Base-by-base conservation (phyloP, 2,888 invertebrate genomes). In the Lymantria monacha region DNA sequence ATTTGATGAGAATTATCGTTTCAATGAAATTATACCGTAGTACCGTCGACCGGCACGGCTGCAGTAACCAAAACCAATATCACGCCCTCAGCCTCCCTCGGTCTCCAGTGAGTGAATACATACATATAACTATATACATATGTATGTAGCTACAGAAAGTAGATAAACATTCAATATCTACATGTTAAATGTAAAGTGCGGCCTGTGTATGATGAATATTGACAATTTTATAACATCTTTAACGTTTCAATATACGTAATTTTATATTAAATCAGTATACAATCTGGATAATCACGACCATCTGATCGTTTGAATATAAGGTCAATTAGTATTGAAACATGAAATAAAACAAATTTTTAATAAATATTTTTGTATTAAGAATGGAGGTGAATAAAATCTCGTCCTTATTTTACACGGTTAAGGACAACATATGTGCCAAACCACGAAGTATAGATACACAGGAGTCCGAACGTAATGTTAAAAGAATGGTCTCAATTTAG, bases 81-180 rank as follows among this genome's bases (percentile, higher is more conserved):
- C 67, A 84, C 87, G 81, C 87, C 85, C 84, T 80, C 88, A 88
- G 87, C 88, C 86, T 87, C 87, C 85, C 84, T 81, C 77, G 74
- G 78, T 84, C 83, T 82, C 80, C 74, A 76, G 72, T 72, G 74
- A 82, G 72, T 83, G 77, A 79, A 74, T 76, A 72, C 70, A 71
- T 69, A 72, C 68, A 22, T 22, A 9, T 10, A 69, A 61, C 71
- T 62, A 67, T 59, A 69, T 70, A 75, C 47, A 61, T 74, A 81
- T 78, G 22, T 22, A 22, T 22, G 22, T 2, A 22, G 22, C 78
- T 75, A 81, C 79, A 79, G 81, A 83, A 81, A 83, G 81, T 77
- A 77, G 66, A 62, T 75, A 68, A 56, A 59, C 64, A 66, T 62
- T 55, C 64, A 66, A 66, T 63, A 60, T 42, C 60, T 67, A 66